Evolutionary conservation across 2,797 vertebrate genomes (phyloP).

Genomic region (Acanthiza pusilla): DNA sequence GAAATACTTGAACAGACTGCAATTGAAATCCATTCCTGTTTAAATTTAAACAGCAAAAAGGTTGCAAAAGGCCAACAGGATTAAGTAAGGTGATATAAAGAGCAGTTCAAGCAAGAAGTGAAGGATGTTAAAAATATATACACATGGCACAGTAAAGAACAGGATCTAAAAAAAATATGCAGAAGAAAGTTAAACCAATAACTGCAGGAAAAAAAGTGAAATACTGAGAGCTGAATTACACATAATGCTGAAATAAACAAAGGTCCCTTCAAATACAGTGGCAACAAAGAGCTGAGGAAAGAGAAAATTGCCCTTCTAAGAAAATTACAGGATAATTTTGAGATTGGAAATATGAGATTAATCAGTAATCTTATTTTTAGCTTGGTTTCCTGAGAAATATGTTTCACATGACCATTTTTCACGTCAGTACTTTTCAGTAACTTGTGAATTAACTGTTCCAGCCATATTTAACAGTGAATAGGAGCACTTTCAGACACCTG

Average conservation of each 20-base stretch:
- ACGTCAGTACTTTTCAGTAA: neutral
- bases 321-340: neutral
- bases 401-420: neutral
- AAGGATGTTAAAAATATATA: neutral
- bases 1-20: neutral
- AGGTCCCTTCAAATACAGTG: neutral
- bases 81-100: conserved; percentile 27
- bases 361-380: neutral
- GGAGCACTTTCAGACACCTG: neutral
- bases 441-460: neutral
- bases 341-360: neutral
- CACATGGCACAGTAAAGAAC: neutral
- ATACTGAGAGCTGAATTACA: neutral
- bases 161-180: neutral
- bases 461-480: neutral
- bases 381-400: neutral
- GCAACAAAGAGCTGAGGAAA: neutral
- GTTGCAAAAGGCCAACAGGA: neutral
- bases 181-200: neutral
- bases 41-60: conserved; percentile 27
- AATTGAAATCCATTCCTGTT: conserved; percentile 25
- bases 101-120: neutral
- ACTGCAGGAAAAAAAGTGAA: neutral
- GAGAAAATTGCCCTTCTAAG: neutral
- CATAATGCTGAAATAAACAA: neutral